These are phyloP conservation scores for Branchellion lobata DNA, from an alignment of 2,888 invertebrate genomes.

Conservation along the genomic window DNA sequence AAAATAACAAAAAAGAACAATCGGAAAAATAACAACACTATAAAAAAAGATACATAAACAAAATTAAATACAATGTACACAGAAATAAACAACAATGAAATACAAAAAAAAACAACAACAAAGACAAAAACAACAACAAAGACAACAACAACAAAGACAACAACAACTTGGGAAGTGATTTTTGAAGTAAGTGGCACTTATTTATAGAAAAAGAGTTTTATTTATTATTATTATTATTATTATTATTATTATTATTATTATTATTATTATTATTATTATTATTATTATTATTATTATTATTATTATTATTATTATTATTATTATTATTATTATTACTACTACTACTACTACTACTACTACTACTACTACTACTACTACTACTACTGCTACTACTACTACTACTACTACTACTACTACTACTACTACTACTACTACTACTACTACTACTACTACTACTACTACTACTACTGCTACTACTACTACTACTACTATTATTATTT, in stretches of 20 bases:
- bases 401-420: slow-evolving; percentile 27
- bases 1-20: no score
- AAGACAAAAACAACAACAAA: no score
- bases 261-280: neutral
- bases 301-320: neutral
- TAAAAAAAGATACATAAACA: no score
- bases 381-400: slow-evolving; percentile 25
- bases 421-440: slow-evolving; percentile 27
- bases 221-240: no score
- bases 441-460: slow-evolving; percentile 23
- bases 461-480: slow-evolving; percentile 2
- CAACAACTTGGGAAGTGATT: no score
- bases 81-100: no score
- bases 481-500: neutral
- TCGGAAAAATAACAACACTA: no score
- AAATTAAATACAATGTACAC: no score
- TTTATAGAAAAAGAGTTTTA: no score
- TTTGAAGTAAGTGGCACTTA: no score
- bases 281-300: neutral
- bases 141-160: no score
- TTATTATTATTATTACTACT: neutral
- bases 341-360: slow-evolving; percentile 25
- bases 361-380: slow-evolving; percentile 27
- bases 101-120: no score
- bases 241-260: neutral